Evolutionary conservation across 92 coral and sea anemone species (phyloP), one percentile per base, ranked within the genome.

Genomic region (Zoanthus gigantus): DNA sequence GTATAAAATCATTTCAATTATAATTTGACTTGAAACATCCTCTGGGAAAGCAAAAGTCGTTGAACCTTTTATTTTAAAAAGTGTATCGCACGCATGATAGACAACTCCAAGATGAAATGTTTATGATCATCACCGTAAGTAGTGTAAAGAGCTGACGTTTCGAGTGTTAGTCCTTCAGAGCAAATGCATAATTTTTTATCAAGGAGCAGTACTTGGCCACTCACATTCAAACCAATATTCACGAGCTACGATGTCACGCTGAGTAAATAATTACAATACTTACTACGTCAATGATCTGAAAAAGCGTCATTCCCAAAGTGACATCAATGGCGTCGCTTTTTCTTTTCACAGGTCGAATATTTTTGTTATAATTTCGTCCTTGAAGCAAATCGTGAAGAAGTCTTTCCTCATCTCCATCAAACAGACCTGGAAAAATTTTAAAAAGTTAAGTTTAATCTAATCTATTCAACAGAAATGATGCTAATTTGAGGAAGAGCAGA

Each of bases 281-380:
- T 67, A 96, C 98, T 94, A 96, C 95, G 68, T 96, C 96, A 47
- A 94, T 92, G 48, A 96, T 94, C 56, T 94, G 97, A 69, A 93
- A 92, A 53, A 96, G 92, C n/a, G 98, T 94, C 53, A 96, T 82
- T 42, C 98, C 98, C 54, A 96, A 54, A 32, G 82, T 84, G 17
- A 96, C 94, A 15, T 95, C 85, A 10, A 96, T 92, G 29, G 89
- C 87, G 46, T 94, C 91, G 23, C 65, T 63, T n/a, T 89, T 88
- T 0, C 82, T 57, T 29, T 91, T 81, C 28, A 96, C 98, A 12
- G 98, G 98, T 10, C 98, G 90, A n/a, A 85, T 77, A 42, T 78
- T 81, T 45, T 91, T 93, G 75, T 78, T 79, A 89, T 91, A 81
- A 34, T 66, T 81, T 81, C 85, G 85, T 81, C 28, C 85, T 65